A percentile compares a stretch with the other conserved stretches of the same genome.
Evolutionary conservation across 2,797 vertebrate genomes (phyloP).

Genomic region (Echiichthys vipera): DNA sequence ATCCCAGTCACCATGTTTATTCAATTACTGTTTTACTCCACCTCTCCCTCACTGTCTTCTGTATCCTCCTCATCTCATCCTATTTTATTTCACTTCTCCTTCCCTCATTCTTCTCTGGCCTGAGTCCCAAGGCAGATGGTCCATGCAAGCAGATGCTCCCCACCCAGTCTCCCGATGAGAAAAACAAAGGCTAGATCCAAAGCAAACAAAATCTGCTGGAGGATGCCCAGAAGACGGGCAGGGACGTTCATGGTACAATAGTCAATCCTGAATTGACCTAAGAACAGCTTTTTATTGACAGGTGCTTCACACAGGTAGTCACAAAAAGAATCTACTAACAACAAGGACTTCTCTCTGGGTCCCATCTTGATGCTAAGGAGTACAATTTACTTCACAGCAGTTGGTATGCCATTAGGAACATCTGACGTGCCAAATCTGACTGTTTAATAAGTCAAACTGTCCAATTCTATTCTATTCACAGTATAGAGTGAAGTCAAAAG

Average conservation of each 20-base stretch:
- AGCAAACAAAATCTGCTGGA: conserved; percentile 76
- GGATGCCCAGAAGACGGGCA: conserved; percentile 40
- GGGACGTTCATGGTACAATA: conserved; percentile 50
- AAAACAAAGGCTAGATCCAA: conserved; percentile 71
- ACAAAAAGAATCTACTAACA: background rate
- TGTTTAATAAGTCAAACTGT: conserved; percentile 39
- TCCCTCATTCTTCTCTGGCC: conserved; percentile 70
- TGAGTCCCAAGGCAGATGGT: conserved; percentile 77
- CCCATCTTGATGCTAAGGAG: background rate
- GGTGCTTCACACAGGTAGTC: conserved; percentile 35
- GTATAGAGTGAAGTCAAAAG: conserved; percentile 2
- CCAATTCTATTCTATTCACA: conserved; percentile 33
- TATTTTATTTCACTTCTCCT: conserved; percentile 29
- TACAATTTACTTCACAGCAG: conserved; percentile 24
- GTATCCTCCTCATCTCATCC: conserved; percentile 21
- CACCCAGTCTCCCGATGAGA: conserved; percentile 55
- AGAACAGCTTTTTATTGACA: conserved; percentile 12
- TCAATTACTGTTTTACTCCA: conserved; percentile 5
- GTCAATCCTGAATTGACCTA: conserved; percentile 56
- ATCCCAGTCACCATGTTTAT: conserved; percentile 11
- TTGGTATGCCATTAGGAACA: conserved; percentile 6
- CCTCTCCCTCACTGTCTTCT: conserved; percentile 1
- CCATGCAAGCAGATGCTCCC: conserved; percentile 77
- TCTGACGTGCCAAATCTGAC: conserved; percentile 18
- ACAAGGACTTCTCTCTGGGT: background rate